These are phyloP conservation scores for Vicugna pacos DNA, from an alignment of 2,113 vertebrate genomes.

Conservation along the genomic window DNA sequence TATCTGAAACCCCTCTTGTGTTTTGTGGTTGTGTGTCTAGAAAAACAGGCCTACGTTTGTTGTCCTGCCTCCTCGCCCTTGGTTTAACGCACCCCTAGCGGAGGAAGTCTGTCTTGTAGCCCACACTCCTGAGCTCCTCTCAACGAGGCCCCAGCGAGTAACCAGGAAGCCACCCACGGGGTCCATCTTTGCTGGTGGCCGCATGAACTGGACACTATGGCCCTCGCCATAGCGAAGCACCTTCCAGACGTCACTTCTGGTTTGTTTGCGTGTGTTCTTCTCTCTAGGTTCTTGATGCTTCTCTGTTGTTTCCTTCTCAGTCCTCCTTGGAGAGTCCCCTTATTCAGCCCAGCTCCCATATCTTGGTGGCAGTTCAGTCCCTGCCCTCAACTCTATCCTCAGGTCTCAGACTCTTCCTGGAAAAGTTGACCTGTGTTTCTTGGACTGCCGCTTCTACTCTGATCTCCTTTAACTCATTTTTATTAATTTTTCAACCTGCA, in stretches of 20 bases:
- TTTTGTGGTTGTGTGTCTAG: not conserved
- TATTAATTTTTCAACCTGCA: not conserved
- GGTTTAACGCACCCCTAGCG: rapidly evolving
- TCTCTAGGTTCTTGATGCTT: not conserved
- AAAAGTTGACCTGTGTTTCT: not conserved
- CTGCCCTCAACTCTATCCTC: too few relatives aligned
- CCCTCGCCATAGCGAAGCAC: not conserved
- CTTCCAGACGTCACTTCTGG: not conserved
- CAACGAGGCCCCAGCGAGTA: rapidly evolving
- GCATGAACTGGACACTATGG: not conserved
- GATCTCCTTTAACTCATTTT: not conserved
- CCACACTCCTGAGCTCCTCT: not conserved
- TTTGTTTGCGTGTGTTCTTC: too few relatives aligned
- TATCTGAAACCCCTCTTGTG: rapidly evolving
- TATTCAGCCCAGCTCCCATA: too few relatives aligned
- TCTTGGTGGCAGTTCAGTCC: not conserved
- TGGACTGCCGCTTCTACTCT: not conserved
- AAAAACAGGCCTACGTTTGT: rapidly evolving
- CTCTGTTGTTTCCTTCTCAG: not conserved
- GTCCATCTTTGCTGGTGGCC: too few relatives aligned
- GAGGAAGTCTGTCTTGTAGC: rapidly evolving
- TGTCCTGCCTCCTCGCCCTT: not conserved
- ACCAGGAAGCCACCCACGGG: not conserved
- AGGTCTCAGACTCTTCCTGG: not conserved
- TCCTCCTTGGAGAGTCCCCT: too few relatives aligned